Evolutionary conservation across 2,888 invertebrate genomes (phyloP).

Genomic region (Oxytorus armatus): DNA sequence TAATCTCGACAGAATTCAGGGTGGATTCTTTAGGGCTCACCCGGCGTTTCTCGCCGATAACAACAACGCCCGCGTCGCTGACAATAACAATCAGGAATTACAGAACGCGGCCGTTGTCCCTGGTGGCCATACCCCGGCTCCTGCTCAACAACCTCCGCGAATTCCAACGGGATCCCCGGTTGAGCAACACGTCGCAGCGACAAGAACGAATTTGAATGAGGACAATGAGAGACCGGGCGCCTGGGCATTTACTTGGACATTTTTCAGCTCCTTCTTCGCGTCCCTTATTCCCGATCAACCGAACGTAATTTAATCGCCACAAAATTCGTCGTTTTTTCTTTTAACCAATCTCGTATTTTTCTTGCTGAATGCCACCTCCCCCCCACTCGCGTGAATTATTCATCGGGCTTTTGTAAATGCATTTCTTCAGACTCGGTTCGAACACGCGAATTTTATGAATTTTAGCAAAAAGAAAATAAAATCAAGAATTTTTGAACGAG

Average conservation of each 20-base stretch:
- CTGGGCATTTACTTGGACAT: constrained; percentile 93
- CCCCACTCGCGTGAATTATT: constrained; percentile 2
- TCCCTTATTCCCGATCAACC: constrained; percentile 97
- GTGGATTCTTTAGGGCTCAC: constrained; percentile 90
- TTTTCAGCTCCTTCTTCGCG: constrained; percentile 96
- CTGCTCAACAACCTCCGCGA: constrained; percentile 68
- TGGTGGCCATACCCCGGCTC: constrained; percentile 70
- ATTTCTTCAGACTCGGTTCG: constrained; percentile 22
- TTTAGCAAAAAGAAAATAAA: neutral
- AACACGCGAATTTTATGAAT: neutral
- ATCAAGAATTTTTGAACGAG: constrained; percentile 11
- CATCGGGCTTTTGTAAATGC: constrained; percentile 23
- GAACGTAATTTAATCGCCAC: constrained; percentile 85
- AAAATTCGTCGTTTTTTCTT: neutral
- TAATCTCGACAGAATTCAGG: constrained; percentile 87
- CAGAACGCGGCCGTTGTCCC: constrained; percentile 72
- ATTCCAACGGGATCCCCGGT: constrained; percentile 68
- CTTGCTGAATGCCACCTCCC: neutral
- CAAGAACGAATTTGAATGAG: constrained; percentile 79
- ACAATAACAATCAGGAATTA: constrained; percentile 78
- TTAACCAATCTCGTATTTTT: neutral
- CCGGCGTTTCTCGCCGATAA: constrained; percentile 74
- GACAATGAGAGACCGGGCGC: constrained; percentile 87
- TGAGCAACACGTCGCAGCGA: constrained; percentile 72
- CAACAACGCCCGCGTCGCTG: constrained; percentile 74